Evolutionary conservation across 2,113 vertebrate genomes (phyloP), one percentile per base, ranked within the genome.

Genomic region (Capreolus pygargus): DNA sequence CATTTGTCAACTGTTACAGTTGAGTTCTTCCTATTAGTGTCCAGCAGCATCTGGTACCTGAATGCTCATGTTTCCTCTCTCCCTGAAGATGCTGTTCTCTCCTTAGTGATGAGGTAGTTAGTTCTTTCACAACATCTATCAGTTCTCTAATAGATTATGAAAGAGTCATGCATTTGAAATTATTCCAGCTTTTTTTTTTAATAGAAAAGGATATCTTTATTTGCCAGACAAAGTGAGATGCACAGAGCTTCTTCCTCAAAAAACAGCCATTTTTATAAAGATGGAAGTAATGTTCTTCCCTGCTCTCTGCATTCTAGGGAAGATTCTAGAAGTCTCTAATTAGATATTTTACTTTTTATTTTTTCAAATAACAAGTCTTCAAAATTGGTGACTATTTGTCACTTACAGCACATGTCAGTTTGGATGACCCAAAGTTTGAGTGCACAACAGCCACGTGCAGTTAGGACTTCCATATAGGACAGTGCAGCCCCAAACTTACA

Each of bases 271-370:
- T 28, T 83, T 76, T 64, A 25, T 82, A 85, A 67, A 61, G 15
- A 13, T 91, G 27, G 30, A 10, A 76, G 16, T 57, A 33, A 57
- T 79, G 33, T 74, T 91, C 19, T 79, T 87, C 25, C 33, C 36
- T 94, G 28, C 13, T 92, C 12, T 92, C 50, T 67, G 2, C 3
- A 78, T 39, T 91, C n/a, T 89, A 55, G 30, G 43, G 47, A 43
- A 19, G 43, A 67, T n/a, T 67, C 39, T 36, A 60, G 33, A 79
- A 78, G 7, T 83, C 43, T 9, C 50, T 86, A 43, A 36, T 11
- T 57, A 94, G 13, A 67, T 70, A 94, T 39, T 94, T 79, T 86
- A 28, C 21, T 67, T 67, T 58, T 94, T 17, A 19, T 39, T 86
- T 87, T 79, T 93, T 54, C 12, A 7, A 89, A 92, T 55, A 90